A percentile compares a stretch with the other conserved stretches of the same genome.
Conservation (phyloP, 2,113 vertebrate genomes). For the Xiphorhynchus elegans region DNA sequence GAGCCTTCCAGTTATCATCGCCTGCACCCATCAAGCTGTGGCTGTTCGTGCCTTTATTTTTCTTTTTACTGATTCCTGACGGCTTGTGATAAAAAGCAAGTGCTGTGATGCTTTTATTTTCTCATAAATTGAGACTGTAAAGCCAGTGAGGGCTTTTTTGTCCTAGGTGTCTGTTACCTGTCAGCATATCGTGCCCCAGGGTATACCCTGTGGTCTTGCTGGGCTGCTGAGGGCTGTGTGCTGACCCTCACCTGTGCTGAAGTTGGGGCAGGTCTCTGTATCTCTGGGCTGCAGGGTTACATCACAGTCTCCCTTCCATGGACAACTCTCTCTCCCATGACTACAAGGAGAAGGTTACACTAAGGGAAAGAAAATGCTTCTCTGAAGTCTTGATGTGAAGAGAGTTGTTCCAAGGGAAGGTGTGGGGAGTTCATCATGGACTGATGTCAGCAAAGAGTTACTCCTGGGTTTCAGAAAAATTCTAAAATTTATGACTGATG, state of each 20-base stretch:
- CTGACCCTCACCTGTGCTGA: not conserved
- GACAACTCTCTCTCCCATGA: not conserved
- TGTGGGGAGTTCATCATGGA: not conserved
- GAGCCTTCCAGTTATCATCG: not conserved
- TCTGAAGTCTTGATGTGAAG: not conserved
- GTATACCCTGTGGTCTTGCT: not conserved
- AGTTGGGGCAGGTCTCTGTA: not conserved
- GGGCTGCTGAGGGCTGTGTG: not conserved
- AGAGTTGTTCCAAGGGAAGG: not conserved
- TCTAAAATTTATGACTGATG: not conserved
- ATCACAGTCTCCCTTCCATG: rapidly evolving
- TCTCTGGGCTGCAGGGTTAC: not conserved
- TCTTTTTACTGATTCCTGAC: not conserved
- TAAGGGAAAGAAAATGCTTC: not conserved
- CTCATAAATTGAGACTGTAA: not conserved
- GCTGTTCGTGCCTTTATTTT: not conserved
- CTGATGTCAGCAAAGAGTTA: not conserved
- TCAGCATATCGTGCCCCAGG: rapidly evolving
- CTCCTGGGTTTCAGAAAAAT: not conserved
- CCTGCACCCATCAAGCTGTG: not conserved
- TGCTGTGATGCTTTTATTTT: not conserved
- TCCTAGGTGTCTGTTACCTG: not conserved
- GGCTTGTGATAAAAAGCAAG: not conserved
- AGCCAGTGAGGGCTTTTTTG: not conserved
- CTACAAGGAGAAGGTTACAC: not conserved